Conservation (phyloP, 2,797 vertebrate genomes). For the Fringilla coelebs region DNA sequence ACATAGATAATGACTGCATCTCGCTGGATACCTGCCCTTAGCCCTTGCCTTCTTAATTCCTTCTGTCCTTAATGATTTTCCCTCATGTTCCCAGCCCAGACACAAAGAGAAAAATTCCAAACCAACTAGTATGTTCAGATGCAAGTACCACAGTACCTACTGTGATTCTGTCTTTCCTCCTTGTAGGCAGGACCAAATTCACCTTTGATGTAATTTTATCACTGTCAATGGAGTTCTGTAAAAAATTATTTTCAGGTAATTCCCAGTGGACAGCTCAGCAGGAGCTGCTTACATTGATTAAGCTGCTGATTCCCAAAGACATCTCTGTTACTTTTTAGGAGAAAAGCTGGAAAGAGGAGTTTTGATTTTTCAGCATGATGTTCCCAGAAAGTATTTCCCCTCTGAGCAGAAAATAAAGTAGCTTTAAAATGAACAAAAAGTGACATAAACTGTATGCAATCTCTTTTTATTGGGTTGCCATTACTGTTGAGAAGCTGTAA, state of each 20-base stretch:
- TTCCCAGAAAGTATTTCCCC: not conserved
- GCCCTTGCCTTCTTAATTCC: not conserved
- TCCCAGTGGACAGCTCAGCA: not conserved
- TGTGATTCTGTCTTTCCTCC: not conserved
- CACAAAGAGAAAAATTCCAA: not conserved
- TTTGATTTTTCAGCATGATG: not conserved
- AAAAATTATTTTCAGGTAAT: not conserved
- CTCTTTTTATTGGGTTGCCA: not conserved
- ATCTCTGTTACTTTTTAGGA: not conserved
- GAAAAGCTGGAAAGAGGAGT: not conserved
- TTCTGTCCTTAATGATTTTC: not conserved
- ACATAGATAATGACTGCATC: not conserved
- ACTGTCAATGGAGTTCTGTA: not conserved
- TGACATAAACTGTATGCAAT: not conserved
- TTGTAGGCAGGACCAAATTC: not conserved
- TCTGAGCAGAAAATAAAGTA: not conserved
- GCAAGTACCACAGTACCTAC: not conserved
- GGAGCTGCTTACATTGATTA: not conserved
- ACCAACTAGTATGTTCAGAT: not conserved
- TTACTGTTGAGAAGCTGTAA: not conserved
- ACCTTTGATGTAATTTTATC: not conserved
- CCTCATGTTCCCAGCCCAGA: not conserved
- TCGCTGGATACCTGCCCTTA: not conserved
- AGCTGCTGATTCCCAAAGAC: not conserved
- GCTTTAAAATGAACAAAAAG: not conserved